Conservation (phyloP, 2,113 vertebrate genomes). For the Motacilla alba region DNA sequence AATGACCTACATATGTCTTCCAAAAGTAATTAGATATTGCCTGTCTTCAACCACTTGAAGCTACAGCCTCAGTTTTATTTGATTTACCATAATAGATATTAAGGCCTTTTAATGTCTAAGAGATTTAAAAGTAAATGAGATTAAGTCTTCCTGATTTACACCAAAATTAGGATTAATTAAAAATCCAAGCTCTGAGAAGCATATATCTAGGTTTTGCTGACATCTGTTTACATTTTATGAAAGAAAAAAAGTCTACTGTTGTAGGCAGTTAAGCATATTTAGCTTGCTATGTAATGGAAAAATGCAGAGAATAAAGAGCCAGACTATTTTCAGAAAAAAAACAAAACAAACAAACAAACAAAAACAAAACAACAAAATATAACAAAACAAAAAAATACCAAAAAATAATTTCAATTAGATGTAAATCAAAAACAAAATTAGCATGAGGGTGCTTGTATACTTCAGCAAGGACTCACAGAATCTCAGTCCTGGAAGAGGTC, state of each 20-base stretch:
- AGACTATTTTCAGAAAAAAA: background rate
- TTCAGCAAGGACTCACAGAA: background rate
- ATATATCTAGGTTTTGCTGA: background rate
- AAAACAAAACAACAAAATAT: background rate
- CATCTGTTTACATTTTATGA: background rate
- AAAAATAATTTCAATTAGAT: background rate
- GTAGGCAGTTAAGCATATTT: background rate
- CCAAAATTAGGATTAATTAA: background rate
- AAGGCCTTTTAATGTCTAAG: background rate
- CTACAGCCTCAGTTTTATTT: background rate
- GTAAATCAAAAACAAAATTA: rapidly evolving
- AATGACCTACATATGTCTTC: background rate
- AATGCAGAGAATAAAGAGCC: background rate
- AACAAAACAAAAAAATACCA: background rate
- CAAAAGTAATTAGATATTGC: background rate
- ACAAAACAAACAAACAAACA: background rate
- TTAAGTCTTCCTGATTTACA: background rate
- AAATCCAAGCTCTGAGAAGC: background rate
- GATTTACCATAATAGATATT: background rate
- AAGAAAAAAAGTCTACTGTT: background rate
- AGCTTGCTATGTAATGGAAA: rapidly evolving
- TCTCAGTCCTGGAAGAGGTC: background rate
- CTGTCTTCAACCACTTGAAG: background rate
- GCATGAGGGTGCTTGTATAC: rapidly evolving
- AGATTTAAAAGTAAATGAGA: background rate